Evolutionary conservation across 1,140 invertebrate genomes (phyloP), one percentile per base, ranked within the genome.

Genomic region (Calycopis cecrops): DNA sequence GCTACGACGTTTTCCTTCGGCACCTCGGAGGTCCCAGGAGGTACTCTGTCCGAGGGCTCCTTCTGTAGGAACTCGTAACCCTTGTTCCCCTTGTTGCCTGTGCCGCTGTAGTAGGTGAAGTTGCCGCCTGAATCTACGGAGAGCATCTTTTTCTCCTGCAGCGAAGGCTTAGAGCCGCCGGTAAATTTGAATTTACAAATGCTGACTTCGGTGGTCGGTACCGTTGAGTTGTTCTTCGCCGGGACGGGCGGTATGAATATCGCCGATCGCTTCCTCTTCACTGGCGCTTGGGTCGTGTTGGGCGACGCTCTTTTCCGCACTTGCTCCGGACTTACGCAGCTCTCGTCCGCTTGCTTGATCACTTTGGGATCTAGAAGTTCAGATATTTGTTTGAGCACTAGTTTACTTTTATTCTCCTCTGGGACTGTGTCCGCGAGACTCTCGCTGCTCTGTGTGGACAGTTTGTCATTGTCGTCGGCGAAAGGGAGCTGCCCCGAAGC

Each of bases 141-240:
- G 0, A 97, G 87, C 90, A 95, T 96, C 79, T 97, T 97, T 84
- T 97, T 97, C 68, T 97, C 95, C 76, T 97, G 94, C 28, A 97
- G 77, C 48, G 92, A 93, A 0, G 96, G 96, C 59, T 95, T 86
- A 0, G 94, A 94, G 0, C 96, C 95, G 4, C 95, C 95, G 0
- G 95, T 96, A 73, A 97, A 97, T 75, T 97, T 97, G 71, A 97
- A 97, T 73, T 97, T 97, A 76, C 96, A 97, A 73, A 97, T 97
- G 79, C 94, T 96, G 40, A 95, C 94, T 79, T 95, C 93, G 0
- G 93, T 94, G 0, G 93, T 92, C 0, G 93, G 93, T 64, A 93
- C 93, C 9, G 92, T 91, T 4, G 90, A 85, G 57, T 91, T 93
- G 40, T 87, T 91, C 59, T 94, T 93, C 0, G 90, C 86, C 0